Conservation (phyloP, 2,113 vertebrate genomes). For the Callipepla squamata region DNA sequence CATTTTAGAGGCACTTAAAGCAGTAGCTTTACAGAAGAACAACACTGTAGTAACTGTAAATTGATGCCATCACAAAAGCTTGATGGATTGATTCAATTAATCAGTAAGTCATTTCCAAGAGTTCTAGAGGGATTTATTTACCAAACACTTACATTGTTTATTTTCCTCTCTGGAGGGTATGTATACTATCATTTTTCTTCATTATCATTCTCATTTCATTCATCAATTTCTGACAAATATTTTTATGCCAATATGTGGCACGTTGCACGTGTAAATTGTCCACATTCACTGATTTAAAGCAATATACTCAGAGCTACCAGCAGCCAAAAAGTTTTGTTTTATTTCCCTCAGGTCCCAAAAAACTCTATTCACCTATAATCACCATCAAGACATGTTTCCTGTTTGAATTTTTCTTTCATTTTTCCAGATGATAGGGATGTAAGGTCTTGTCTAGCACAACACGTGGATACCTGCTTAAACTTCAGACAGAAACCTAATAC, state of each 20-base stretch:
- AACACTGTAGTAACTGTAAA: slow-evolving; percentile 58
- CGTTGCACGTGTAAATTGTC: slow-evolving; percentile 30
- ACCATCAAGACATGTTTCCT: background rate
- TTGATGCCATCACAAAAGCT: slow-evolving; percentile 67
- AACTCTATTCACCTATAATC: background rate
- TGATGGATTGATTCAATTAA: slow-evolving; percentile 82
- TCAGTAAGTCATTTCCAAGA: slow-evolving; percentile 73
- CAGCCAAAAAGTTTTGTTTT: background rate
- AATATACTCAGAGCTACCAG: background rate
- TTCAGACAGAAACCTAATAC: background rate
- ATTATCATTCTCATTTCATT: slow-evolving; percentile 73
- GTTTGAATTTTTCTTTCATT: slow-evolving; percentile 9
- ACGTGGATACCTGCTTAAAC: background rate
- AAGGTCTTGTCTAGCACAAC: background rate
- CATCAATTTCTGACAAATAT: slow-evolving; percentile 61
- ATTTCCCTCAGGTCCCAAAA: background rate
- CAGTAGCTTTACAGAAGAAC: background rate
- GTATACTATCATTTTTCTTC: slow-evolving; percentile 75
- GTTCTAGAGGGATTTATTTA: slow-evolving; percentile 74
- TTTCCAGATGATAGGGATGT: background rate
- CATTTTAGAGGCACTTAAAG: slow-evolving; percentile 53
- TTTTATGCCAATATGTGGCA: slow-evolving; percentile 29
- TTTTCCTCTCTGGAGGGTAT: slow-evolving; percentile 40
- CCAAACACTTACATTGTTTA: slow-evolving; percentile 62
- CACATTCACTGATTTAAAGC: slow-evolving; percentile 13